A percentile compares a stretch with the other conserved stretches of the same genome.
Evolutionary conservation across 1,140 invertebrate species (phyloP).

Genomic region (Coboldia fuscipes): DNA sequence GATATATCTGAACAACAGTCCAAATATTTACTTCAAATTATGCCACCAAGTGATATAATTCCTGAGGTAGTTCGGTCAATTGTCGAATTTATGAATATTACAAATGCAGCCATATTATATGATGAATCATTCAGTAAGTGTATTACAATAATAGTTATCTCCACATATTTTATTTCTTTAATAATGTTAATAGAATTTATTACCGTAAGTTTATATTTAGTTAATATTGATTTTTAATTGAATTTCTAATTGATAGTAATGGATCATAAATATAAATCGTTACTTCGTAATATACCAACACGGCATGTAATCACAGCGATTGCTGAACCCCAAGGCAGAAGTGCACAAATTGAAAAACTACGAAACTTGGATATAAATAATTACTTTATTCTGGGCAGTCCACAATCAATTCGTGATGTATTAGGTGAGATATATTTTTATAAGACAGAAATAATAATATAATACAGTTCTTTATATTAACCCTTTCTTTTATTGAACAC

Average conservation of each 20-base stretch:
- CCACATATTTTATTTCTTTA: no score
- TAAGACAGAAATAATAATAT: neutral
- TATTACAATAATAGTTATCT: no score
- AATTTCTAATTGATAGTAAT: conserved; percentile 33
- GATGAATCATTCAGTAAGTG: conserved; percentile 70
- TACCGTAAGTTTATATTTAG: neutral
- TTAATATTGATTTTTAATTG: neutral
- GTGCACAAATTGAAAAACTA: conserved; percentile 41
- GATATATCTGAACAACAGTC: conserved; percentile 40
- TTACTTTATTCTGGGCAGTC: conserved; percentile 58
- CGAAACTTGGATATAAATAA: conserved; percentile 69
- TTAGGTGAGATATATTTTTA: conserved; percentile 20
- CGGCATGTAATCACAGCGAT: conserved; percentile 58
- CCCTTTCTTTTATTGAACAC: neutral
- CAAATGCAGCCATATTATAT: conserved; percentile 76
- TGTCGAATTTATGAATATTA: conserved; percentile 60
- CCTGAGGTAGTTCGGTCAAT: conserved; percentile 62
- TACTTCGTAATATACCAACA: conserved; percentile 69
- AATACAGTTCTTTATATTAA: neutral
- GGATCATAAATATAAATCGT: conserved; percentile 80
- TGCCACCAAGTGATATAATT: conserved; percentile 62
- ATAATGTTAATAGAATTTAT: no score
- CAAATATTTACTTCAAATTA: conserved; percentile 38
- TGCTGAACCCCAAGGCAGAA: conserved; percentile 28
- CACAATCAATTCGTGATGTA: conserved; percentile 43